A percentile compares a stretch with the other conserved stretches of the same genome.
These are phyloP conservation scores for Hirtodrosophila confusa DNA, from an alignment of 2,888 invertebrate species.

Conservation along the genomic window DNA sequence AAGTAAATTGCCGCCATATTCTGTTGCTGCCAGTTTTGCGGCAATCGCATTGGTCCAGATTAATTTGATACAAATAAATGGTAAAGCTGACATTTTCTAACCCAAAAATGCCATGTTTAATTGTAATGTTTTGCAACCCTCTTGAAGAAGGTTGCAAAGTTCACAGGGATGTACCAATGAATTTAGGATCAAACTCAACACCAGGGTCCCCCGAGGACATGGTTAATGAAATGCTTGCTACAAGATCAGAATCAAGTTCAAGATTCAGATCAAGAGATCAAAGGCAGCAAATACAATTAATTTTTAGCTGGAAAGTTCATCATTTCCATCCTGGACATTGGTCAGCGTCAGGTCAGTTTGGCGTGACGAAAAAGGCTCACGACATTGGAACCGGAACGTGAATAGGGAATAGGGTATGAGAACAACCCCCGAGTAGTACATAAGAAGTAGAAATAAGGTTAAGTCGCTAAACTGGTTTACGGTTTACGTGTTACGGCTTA, in stretches of 20 bases:
- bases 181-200: conserved; percentile 19
- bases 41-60: conserved; percentile 50
- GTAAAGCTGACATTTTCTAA: conserved; percentile 64
- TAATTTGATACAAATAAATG: neutral
- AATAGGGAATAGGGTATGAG: neutral
- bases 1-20: conserved; percentile 28
- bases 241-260: conserved; percentile 34
- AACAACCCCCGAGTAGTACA: conserved; percentile 45
- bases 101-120: conserved; percentile 69
- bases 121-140: conserved; percentile 40
- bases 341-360: conserved; percentile 33
- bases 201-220: conserved; percentile 38
- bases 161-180: conserved; percentile 33
- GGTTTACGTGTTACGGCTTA: neutral
- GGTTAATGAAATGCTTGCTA: conserved; percentile 64
- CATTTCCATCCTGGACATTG: conserved; percentile 51
- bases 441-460: conserved; percentile 22
- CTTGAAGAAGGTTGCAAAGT: conserved; percentile 16
- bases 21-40: neutral
- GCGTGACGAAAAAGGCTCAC: conserved; percentile 31
- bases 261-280: conserved; percentile 61
- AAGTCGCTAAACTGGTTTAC: conserved; percentile 70
- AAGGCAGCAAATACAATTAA: conserved; percentile 65
- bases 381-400: neutral
- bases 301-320: conserved; percentile 61